phyloP scores from a whole-genome alignment of 1,140 invertebrate species.

The Alviniconcha marisindica region DNA sequence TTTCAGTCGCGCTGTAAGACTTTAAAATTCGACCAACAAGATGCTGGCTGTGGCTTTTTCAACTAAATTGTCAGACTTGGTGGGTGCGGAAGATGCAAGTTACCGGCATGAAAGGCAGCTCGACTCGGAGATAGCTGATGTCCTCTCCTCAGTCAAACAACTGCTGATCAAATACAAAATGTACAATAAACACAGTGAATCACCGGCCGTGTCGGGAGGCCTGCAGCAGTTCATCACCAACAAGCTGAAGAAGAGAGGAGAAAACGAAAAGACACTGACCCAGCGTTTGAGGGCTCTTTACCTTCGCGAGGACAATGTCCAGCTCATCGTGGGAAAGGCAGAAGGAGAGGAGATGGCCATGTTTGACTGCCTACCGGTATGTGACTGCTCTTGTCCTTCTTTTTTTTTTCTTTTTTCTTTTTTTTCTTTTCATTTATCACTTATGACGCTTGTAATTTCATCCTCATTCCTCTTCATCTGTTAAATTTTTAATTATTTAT shows the following conservation, averaged over 20 bases:
- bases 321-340: not conserved
- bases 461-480: too few relatives aligned
- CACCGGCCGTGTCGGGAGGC: slow-evolving; percentile 60
- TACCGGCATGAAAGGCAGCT: slow-evolving; percentile 30
- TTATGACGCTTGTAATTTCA: too few relatives aligned
- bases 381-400: too few relatives aligned
- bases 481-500: too few relatives aligned
- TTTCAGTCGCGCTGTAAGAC: not conserved
- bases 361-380: slow-evolving; percentile 64
- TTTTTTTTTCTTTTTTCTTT: too few relatives aligned
- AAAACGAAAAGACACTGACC: not conserved
- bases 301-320: slow-evolving; percentile 25
- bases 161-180: slow-evolving; percentile 65
- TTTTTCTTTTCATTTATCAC: too few relatives aligned
- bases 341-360: slow-evolving; percentile 27
- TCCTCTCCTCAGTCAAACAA: slow-evolving; percentile 51
- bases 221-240: slow-evolving; percentile 65
- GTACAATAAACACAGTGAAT: slow-evolving; percentile 46
- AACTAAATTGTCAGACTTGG: not conserved
- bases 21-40: not conserved
- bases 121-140: slow-evolving; percentile 29
- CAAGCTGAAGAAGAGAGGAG: slow-evolving; percentile 51
- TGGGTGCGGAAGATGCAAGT: not conserved
- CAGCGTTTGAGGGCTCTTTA: slow-evolving; percentile 46
- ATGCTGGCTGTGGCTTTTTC: not conserved